These are phyloP conservation scores for Hirtodrosophila duncani DNA, from an alignment of 2,888 invertebrate genomes.

Conservation along the genomic window DNA sequence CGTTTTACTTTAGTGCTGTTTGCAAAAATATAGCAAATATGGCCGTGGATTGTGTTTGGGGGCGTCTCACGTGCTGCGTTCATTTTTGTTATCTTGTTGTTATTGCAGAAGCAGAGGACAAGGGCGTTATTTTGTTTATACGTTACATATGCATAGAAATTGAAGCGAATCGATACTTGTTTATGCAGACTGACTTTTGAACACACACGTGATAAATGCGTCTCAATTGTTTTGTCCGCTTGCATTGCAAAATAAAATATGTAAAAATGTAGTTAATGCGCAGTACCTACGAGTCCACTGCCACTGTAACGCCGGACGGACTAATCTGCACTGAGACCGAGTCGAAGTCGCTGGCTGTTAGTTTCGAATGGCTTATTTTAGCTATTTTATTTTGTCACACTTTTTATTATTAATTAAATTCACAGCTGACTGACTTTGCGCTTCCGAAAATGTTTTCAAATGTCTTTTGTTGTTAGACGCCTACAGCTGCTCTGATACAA, in stretches of 20 bases:
- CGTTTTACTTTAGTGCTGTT: slow-evolving; percentile 44
- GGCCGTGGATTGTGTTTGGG: slow-evolving; percentile 27
- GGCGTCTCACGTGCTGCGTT: slow-evolving; percentile 10
- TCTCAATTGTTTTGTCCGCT: slow-evolving; percentile 1
- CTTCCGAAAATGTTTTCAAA: slow-evolving; percentile 15
- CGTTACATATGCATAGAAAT: too few relatives aligned
- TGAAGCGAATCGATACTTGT: too few relatives aligned
- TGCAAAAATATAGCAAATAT: slow-evolving; percentile 49
- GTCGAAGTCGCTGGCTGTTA: slow-evolving; percentile 41
- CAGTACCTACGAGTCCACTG: too few relatives aligned
- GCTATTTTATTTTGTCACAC: slow-evolving; percentile 19
- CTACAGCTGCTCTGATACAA: slow-evolving; percentile 39
- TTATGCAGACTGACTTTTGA: too few relatives aligned
- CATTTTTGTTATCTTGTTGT: too few relatives aligned
- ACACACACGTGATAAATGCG: not conserved
- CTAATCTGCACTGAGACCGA: slow-evolving; percentile 72
- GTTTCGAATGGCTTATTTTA: slow-evolving; percentile 39
- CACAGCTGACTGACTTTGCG: slow-evolving; percentile 12
- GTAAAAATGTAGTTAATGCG: slow-evolving; percentile 45
- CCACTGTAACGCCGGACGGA: too few relatives aligned
- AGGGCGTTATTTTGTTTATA: too few relatives aligned
- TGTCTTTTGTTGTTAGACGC: slow-evolving; percentile 10
- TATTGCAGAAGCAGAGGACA: too few relatives aligned
- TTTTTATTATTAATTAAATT: slow-evolving; percentile 26
- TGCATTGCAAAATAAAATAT: slow-evolving; percentile 12